A percentile compares a stretch with the other conserved stretches of the same genome.
phyloP scores from a whole-genome alignment of 2,797 vertebrate species.

The Carapus acus region DNA sequence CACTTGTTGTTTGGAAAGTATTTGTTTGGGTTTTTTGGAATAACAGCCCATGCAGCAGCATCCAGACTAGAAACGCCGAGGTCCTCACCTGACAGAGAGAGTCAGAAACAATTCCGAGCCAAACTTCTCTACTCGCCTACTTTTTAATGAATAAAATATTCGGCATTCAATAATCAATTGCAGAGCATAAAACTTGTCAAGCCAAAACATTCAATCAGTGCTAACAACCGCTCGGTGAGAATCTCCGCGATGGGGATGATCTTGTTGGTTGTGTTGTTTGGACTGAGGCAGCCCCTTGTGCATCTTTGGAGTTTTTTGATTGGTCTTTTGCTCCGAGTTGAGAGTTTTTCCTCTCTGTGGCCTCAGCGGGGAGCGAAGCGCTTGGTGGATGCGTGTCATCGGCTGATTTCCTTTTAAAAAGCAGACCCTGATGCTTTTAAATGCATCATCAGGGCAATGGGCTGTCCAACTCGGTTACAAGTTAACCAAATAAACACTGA shows the following conservation, averaged over 20 bases:
- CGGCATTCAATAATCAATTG: slow-evolving; percentile 42
- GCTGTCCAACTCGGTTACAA: slow-evolving; percentile 88
- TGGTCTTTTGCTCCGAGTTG: slow-evolving; percentile 61
- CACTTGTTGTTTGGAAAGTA: no score
- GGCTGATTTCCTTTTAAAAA: slow-evolving; percentile 74
- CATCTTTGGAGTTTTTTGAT: slow-evolving; percentile 59
- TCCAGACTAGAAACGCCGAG: no score
- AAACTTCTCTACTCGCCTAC: slow-evolving; percentile 32
- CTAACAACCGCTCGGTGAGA: slow-evolving; percentile 60
- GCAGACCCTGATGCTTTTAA: slow-evolving; percentile 74
- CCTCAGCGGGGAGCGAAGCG: slow-evolving; percentile 68
- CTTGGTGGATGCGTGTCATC: slow-evolving; percentile 65
- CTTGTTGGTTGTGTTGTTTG: slow-evolving; percentile 65
- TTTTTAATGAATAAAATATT: slow-evolving; percentile 37
- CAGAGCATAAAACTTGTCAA: slow-evolving; percentile 47
- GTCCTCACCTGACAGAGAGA: slow-evolving; percentile 12
- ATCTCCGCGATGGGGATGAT: slow-evolving; percentile 58
- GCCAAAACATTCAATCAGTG: slow-evolving; percentile 63
- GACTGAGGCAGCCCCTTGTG: slow-evolving; percentile 43
- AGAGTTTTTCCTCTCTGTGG: slow-evolving; percentile 62
- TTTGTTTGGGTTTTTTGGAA: no score
- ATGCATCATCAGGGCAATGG: slow-evolving; percentile 78
- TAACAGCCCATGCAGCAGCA: no score
- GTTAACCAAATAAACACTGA: slow-evolving; percentile 94
- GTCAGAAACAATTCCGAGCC: slow-evolving; percentile 26